Conservation (phyloP, 2,113 vertebrate species). For the Callaeas wilsoni region DNA sequence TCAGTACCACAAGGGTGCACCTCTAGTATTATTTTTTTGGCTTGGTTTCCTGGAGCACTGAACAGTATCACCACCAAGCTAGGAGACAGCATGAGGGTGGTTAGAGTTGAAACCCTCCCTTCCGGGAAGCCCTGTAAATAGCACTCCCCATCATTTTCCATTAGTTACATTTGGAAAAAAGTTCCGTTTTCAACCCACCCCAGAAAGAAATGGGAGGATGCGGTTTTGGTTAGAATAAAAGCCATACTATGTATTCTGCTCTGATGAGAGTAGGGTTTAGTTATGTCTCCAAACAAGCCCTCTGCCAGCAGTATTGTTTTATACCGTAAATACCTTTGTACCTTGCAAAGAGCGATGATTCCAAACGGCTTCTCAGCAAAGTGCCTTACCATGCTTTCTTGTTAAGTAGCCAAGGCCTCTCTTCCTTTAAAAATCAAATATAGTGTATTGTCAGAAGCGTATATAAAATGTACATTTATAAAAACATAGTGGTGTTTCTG, state of each 20-base stretch:
- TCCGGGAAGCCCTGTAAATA: conserved; percentile 9
- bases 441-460: conserved; percentile 43
- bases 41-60: conserved; percentile 37
- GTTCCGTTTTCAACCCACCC: not conserved
- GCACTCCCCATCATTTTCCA: not conserved
- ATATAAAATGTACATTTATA: conserved; percentile 59
- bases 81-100: not conserved
- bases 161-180: not conserved
- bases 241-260: conserved; percentile 42
- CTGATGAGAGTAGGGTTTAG: conserved; percentile 17
- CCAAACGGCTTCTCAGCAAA: conserved; percentile 26
- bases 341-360: conserved; percentile 1
- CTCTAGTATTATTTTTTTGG: conserved; percentile 51
- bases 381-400: conserved; percentile 61
- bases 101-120: conserved; percentile 12
- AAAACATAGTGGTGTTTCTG: conserved; percentile 42
- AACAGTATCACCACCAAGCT: not conserved
- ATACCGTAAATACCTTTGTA: conserved; percentile 16
- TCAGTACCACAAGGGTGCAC: conserved; percentile 15
- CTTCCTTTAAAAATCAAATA: conserved; percentile 52
- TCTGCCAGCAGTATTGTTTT: conserved; percentile 54
- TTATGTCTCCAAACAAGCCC: not conserved
- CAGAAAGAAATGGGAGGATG: not conserved
- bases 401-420: conserved; percentile 49
- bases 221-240: conserved; percentile 51